Evolutionary conservation across 2,888 invertebrate species (phyloP), one percentile per base, ranked within the genome.

Genomic region (Glyphotaelius pellucidus): DNA sequence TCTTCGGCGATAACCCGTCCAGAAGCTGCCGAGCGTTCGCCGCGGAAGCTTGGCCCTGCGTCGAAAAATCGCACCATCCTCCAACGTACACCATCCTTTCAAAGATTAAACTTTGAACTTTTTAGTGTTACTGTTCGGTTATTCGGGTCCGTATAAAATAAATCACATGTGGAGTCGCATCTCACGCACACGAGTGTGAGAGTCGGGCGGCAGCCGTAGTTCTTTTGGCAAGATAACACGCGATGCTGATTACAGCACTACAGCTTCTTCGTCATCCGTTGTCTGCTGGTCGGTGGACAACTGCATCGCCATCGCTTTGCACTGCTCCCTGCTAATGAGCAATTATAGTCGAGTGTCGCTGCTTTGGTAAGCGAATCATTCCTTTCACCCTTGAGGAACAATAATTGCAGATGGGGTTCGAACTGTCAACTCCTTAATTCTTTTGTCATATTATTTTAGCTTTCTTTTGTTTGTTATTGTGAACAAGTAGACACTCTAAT

Each of bases 1-100:
- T 92, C 92, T 90, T 92, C 89, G 86, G 86, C 31, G 91, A 89
- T 84, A 84, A 38, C 79, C 86, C 91, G 89, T 81, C 87, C 87
- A 91, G 81, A 91, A 91, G 32, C 67, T 31, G 84, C 31, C 81
- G 80, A 80, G 87, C 80, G 35, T 30, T 80, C 87, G 88, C 38
- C 88, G 83, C 80, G 81, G 30, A 9, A 87, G 88, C 91, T 35
- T 25, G 91, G 87, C 85, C 30, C 67, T 86, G 67, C n/a, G 47
- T 87, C 86, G 31, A 81, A 86, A 67, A 67, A 47, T 47, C 80
- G 38, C 91, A 42, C 31, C 85, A 9, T 67, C 67, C 25, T 25
- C 67, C 25, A n/a, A 67, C 67, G 0, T 5, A 7, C 25, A 25
- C 25, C 3, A 52, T 52, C 15, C 19, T 1, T 14, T 52, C 52